Percentiles rank a stretch among this genome's conserved stretches.
Evolutionary conservation across 1,140 invertebrate species (phyloP).

Genomic region (Camponotus vicinus): DNA sequence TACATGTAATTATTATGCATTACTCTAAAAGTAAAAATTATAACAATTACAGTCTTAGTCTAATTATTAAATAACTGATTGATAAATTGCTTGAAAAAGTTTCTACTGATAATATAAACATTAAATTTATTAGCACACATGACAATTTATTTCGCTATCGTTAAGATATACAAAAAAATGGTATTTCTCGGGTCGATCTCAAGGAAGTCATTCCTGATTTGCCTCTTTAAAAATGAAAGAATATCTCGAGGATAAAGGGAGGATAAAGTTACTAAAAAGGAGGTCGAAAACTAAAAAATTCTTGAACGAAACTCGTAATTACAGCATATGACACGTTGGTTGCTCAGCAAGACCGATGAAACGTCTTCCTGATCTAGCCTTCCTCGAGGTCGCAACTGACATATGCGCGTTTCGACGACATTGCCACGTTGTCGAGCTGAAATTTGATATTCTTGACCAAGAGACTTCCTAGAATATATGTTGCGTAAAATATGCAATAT

Average conservation of each 20-base stretch:
- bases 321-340: neutral
- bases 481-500: neutral
- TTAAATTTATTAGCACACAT: too few species aligned
- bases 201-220: too few species aligned
- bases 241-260: too few species aligned
- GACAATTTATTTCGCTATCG: too few species aligned
- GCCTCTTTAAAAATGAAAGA: neutral
- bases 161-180: too few species aligned
- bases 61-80: neutral
- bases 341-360: neutral
- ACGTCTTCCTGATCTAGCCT: neutral
- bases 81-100: neutral
- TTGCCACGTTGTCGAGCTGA: slow-evolving; percentile 15
- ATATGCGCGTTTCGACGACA: slow-evolving; percentile 5
- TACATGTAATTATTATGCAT: too few species aligned
- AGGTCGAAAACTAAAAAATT: too few species aligned
- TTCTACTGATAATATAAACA: neutral
- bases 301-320: neutral
- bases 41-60: neutral
- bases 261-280: too few species aligned
- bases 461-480: neutral
- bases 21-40: neutral
- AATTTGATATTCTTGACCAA: neutral
- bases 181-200: too few species aligned
- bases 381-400: slow-evolving; percentile 1